phyloP scores from a whole-genome alignment of 2,888 invertebrate species.

The Pelosia muscerda region DNA sequence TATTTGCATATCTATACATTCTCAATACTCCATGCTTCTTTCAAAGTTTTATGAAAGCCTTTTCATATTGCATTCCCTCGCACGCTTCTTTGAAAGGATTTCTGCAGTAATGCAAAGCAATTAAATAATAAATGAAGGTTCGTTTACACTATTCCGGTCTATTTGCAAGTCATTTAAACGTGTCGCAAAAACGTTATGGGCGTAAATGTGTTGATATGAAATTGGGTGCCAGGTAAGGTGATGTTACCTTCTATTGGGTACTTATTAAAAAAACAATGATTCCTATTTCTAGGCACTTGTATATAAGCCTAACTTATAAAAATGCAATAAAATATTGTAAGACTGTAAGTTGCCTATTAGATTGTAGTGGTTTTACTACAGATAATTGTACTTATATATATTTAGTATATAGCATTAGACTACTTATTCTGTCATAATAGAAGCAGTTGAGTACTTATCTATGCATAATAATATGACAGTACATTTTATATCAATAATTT shows the following conservation, averaged over 20 bases:
- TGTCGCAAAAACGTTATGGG: background rate
- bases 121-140: slow-evolving; percentile 21
- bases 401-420: slow-evolving; percentile 20
- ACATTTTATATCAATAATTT: slow-evolving; percentile 23
- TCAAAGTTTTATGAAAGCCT: slow-evolving; percentile 9
- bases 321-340: slow-evolving; percentile 32
- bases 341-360: slow-evolving; percentile 60
- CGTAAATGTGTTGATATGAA: background rate
- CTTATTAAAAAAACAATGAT: background rate
- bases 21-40: background rate
- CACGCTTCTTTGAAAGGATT: slow-evolving; percentile 10
- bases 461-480: slow-evolving; percentile 40
- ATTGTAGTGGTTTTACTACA: slow-evolving; percentile 47
- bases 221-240: background rate
- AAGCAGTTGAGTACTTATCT: slow-evolving; percentile 29
- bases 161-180: slow-evolving; percentile 10
- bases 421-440: slow-evolving; percentile 25
- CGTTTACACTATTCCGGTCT: slow-evolving; percentile 15
- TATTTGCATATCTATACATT: slow-evolving; percentile 2
- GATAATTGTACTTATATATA: slow-evolving; percentile 29
- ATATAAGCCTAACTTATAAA: slow-evolving; percentile 1
- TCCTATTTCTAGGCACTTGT: background rate
- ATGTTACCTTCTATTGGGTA: background rate
- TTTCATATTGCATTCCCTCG: slow-evolving; percentile 12
- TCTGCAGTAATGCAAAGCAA: slow-evolving; percentile 15